phyloP scores from a whole-genome alignment of 2,888 invertebrate species.

The Parthenolecanium corni region DNA sequence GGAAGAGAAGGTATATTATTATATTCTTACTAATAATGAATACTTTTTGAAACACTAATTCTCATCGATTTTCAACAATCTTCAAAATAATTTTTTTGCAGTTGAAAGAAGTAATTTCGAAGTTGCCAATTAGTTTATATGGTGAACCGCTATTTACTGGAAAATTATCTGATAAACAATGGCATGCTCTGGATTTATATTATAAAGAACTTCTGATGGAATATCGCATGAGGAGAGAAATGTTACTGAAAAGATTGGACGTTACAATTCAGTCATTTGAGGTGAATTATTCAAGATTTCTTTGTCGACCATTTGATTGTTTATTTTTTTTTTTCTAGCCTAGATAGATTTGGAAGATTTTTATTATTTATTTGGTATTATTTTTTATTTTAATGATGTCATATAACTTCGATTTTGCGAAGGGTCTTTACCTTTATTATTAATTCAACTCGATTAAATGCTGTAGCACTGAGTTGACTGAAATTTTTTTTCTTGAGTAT shows the following conservation, averaged over 20 bases:
- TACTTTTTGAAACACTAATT: too few relatives aligned
- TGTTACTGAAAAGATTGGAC: slow-evolving; percentile 80
- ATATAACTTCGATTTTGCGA: too few relatives aligned
- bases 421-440: too few relatives aligned
- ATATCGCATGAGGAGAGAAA: slow-evolving; percentile 69
- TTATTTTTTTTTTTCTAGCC: background rate
- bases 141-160: slow-evolving; percentile 65
- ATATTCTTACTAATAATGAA: slow-evolving; percentile 10
- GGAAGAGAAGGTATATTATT: slow-evolving; percentile 45
- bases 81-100: slow-evolving; percentile 28
- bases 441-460: too few relatives aligned
- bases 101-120: slow-evolving; percentile 37
- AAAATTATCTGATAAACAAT: slow-evolving; percentile 65
- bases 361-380: too few relatives aligned
- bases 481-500: too few relatives aligned
- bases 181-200: slow-evolving; percentile 58
- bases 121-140: slow-evolving; percentile 46
- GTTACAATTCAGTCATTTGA: slow-evolving; percentile 95
- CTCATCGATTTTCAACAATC: too few relatives aligned
- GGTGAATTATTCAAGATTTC: slow-evolving; percentile 41
- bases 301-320: background rate
- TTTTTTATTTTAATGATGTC: too few relatives aligned
- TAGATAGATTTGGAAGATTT: too few relatives aligned
- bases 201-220: slow-evolving; percentile 67
- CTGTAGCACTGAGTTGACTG: too few relatives aligned